Conservation (phyloP, 1,140 invertebrate species). For the Capitella teleta region DNA sequence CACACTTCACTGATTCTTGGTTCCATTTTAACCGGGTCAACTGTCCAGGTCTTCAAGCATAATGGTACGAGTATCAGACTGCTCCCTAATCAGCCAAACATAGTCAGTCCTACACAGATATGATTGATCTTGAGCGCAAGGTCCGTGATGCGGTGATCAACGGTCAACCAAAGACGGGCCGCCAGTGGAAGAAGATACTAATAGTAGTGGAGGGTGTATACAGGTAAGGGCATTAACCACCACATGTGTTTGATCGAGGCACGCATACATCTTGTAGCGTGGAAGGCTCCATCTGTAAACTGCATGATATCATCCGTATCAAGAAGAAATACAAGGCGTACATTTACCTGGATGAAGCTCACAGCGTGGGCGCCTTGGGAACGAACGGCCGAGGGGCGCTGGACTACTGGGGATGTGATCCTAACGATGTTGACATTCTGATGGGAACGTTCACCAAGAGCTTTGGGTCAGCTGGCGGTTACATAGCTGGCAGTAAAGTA, state of each 20-base stretch:
- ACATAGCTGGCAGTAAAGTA: conserved; percentile 83
- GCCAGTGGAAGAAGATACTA: conserved; percentile 86
- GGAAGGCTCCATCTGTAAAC: conserved; percentile 88
- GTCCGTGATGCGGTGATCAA: conserved; percentile 64
- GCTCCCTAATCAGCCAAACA: too few relatives aligned
- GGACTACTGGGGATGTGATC: conserved; percentile 71
- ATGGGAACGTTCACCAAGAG: conserved; percentile 96
- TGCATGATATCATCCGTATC: conserved; percentile 79
- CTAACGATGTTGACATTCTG: conserved; percentile 82
- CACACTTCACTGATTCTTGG: conserved; percentile 93
- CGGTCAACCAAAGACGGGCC: conserved; percentile 64
- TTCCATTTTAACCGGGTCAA: conserved; percentile 72
- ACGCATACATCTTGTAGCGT: conserved; percentile 75
- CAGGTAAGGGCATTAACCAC: too few relatives aligned
- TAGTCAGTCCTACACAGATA: too few relatives aligned
- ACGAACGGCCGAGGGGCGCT: conserved; percentile 73
- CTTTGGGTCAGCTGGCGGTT: conserved; percentile 95
- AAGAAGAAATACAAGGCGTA: conserved; percentile 91
- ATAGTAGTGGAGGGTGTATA: conserved; percentile 92
- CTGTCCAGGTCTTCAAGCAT: conserved; percentile 80
- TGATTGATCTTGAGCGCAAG: conserved; percentile 70
- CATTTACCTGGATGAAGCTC: conserved; percentile 88
- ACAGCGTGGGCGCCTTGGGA: conserved; percentile 90
- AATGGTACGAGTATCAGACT: conserved; percentile 41
- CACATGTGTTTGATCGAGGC: too few relatives aligned